Conservation (phyloP, 2,888 invertebrate genomes). For the Argyresthia goedartella region DNA sequence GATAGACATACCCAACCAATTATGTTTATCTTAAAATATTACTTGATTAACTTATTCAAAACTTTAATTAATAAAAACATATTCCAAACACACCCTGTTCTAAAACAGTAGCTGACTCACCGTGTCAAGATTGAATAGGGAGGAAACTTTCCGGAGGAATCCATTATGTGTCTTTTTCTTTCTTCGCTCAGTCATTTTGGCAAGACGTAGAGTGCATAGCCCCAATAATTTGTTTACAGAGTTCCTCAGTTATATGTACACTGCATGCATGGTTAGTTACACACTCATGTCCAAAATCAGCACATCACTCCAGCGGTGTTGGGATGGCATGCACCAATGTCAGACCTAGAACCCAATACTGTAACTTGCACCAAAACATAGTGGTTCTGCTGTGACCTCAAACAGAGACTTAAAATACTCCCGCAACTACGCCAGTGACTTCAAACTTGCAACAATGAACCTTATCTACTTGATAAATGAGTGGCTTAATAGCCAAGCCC, state of each 20-base stretch:
- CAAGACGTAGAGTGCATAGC: slow-evolving; percentile 53
- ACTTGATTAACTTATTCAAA: no score
- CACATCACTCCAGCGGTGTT: slow-evolving; percentile 42
- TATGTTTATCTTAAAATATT: no score
- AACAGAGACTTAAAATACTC: neutral
- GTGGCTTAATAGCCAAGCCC: slow-evolving; percentile 55
- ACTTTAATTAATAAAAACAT: no score
- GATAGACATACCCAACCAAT: no score
- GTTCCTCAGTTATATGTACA: slow-evolving; percentile 62
- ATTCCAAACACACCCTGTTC: no score
- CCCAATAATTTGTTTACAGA: slow-evolving; percentile 29
- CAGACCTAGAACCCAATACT: slow-evolving; percentile 67
- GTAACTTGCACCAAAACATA: slow-evolving; percentile 59
- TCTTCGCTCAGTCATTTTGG: slow-evolving; percentile 68
- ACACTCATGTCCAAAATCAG: slow-evolving; percentile 63
- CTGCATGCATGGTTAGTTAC: slow-evolving; percentile 71
- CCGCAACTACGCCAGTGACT: slow-evolving; percentile 17
- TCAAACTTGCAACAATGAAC: slow-evolving; percentile 38
- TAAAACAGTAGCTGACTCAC: slow-evolving; percentile 65
- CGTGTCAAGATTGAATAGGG: slow-evolving; percentile 88
- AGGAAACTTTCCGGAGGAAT: slow-evolving; percentile 91
- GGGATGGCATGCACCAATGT: slow-evolving; percentile 65
- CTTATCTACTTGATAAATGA: slow-evolving; percentile 44
- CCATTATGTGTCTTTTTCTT: slow-evolving; percentile 73
- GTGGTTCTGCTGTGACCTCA: neutral